Percentiles rank a stretch among this genome's conserved stretches.
phyloP scores from a whole-genome alignment of 2,888 invertebrate genomes.

The Embidobia sp. region DNA sequence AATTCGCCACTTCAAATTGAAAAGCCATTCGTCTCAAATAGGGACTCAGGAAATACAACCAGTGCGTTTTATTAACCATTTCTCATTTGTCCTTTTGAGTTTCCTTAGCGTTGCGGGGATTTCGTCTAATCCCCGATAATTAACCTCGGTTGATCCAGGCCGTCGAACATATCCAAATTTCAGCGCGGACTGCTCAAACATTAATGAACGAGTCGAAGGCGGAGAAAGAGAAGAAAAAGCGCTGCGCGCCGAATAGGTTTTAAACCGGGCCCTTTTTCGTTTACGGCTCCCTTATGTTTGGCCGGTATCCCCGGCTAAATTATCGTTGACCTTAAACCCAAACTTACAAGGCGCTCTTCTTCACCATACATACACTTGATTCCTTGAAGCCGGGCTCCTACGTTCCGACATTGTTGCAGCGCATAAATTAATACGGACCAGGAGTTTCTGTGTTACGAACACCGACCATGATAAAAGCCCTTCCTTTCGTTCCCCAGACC shows the following conservation, averaged over 20 bases:
- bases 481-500: conserved; percentile 53
- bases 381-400: conserved; percentile 57
- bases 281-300: conserved; percentile 71
- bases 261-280: conserved; percentile 71
- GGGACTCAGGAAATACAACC: too few species aligned
- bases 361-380: conserved; percentile 62
- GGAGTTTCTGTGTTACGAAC: conserved; percentile 74
- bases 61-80: too few species aligned
- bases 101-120: not conserved
- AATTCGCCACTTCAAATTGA: too few species aligned
- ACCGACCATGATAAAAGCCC: conserved; percentile 66
- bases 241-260: conserved; percentile 72
- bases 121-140: conserved; percentile 40
- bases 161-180: conserved; percentile 3
- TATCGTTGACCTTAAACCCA: conserved; percentile 78
- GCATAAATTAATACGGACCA: conserved; percentile 78
- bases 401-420: conserved; percentile 76
- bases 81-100: conserved; percentile 3
- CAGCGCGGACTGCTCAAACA: not conserved
- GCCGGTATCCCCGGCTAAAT: conserved; percentile 75
- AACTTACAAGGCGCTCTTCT: conserved; percentile 74
- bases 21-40: too few species aligned
- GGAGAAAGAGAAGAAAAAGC: conserved; percentile 61
- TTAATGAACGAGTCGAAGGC: conserved; percentile 35
- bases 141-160: conserved; percentile 9